These are phyloP conservation scores for Psammodynastes pulverulentus DNA, from an alignment of 2,113 vertebrate genomes.

Conservation along the genomic window DNA sequence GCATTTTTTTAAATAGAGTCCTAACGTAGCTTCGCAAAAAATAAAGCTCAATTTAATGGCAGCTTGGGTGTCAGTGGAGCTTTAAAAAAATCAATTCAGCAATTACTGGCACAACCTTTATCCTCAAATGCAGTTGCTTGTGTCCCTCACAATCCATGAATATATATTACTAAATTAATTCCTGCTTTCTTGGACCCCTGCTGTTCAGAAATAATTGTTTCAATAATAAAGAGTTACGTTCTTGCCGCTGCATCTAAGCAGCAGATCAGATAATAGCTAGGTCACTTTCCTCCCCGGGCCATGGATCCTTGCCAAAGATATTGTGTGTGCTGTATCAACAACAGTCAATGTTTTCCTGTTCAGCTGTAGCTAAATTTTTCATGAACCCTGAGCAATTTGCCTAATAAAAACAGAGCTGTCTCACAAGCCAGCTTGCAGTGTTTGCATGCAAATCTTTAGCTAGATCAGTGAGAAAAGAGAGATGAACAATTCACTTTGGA, in stretches of 20 bases:
- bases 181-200: slow-evolving; percentile 8
- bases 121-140: slow-evolving; percentile 56
- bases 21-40: slow-evolving; percentile 55
- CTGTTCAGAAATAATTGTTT: slow-evolving; percentile 30
- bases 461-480: neutral
- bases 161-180: slow-evolving; percentile 39
- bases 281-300: slow-evolving; percentile 43
- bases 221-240: slow-evolving; percentile 37
- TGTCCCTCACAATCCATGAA: slow-evolving; percentile 54
- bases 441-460: slow-evolving; percentile 1
- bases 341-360: slow-evolving; percentile 49
- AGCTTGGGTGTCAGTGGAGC: slow-evolving; percentile 54
- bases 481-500: neutral
- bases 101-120: slow-evolving; percentile 60
- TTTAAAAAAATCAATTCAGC: slow-evolving; percentile 65
- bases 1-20: slow-evolving; percentile 35
- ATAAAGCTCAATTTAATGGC: slow-evolving; percentile 51
- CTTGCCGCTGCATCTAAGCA: slow-evolving; percentile 55
- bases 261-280: slow-evolving; percentile 50
- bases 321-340: slow-evolving; percentile 43
- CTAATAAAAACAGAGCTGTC: slow-evolving; percentile 53
- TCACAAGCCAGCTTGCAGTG: slow-evolving; percentile 12
- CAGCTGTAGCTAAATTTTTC: slow-evolving; percentile 62
- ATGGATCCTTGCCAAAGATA: slow-evolving; percentile 38
- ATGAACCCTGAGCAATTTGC: slow-evolving; percentile 55